Base-by-base conservation (phyloP, 2,797 vertebrate genomes). In the Rhynchonycteris naso region DNA sequence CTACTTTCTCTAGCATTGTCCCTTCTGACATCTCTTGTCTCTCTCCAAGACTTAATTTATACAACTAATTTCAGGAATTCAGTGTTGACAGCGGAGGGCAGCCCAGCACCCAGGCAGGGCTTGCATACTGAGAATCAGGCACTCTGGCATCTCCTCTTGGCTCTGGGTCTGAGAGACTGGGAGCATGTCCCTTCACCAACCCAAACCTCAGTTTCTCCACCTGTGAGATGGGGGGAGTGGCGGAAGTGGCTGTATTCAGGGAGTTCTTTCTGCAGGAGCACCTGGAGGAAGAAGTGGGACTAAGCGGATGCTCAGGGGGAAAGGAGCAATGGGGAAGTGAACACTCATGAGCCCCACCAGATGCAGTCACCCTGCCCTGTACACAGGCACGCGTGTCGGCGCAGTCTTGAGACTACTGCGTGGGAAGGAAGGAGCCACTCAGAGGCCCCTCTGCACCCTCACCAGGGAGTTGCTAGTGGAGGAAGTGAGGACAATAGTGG, bases 291-390 rank as follows among this genome's bases (percentile, higher is more conserved):
- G 91, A 88, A 86, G 72, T 52, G 5, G 63, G 79, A 47, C 81
- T 7, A 1, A 33, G 30, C 69, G 21, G 30, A 22, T 91, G 87
- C 56, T 95, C 89, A 89, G 68, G 94, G 61, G 35, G 35, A 76
- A 94, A 94, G 69, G 68, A 30, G 24, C 85, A 1, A 4, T n/a
- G 63, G 87, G 84, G 88, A 91, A 92, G 96, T 72, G 50, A 47
- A 19, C 10, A 0, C 7, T 1, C 33, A 4, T 0, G 4, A 9
- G 26, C 58, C 61, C 78, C 10, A 0, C 30, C 7, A 3, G 54
- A 13, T 28, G 58, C 66, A 26, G 78, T 3, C 5, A 0, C 30
- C 52, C 68, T 1, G 9, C 5, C 63, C 47, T 1, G 2, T 58
- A 9, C 33, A 24, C 69, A 24, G n/a, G 50, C 13, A 21, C 2